Percentiles rank a stretch among this genome's conserved stretches.
Evolutionary conservation across 1,140 invertebrate species (phyloP).

Genomic region (Phymastichus coffea): DNA sequence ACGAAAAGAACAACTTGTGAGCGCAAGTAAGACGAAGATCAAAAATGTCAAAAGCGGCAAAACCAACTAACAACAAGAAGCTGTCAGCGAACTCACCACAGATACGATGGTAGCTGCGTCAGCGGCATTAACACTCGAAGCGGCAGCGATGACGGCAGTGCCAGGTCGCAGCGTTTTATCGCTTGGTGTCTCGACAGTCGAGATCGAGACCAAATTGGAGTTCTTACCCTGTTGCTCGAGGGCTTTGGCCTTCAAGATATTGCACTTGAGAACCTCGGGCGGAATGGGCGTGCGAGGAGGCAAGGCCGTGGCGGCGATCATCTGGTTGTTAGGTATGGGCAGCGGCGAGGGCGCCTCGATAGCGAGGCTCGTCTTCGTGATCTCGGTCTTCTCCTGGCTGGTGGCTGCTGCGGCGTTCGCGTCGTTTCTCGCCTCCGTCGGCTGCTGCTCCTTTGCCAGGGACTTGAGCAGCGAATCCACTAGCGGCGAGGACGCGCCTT

Average conservation of each 20-base stretch:
- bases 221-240: constrained; percentile 48
- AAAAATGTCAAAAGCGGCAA: constrained; percentile 24
- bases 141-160: constrained; percentile 1
- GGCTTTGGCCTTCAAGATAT: constrained; percentile 79
- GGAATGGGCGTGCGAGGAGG: constrained; percentile 64
- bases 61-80: no score
- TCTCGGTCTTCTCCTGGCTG: constrained; percentile 50
- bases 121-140: constrained; percentile 37
- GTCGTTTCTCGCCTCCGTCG: constrained; percentile 56
- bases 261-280: constrained; percentile 89
- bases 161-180: no score
- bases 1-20: constrained; percentile 9
- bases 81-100: constrained; percentile 75
- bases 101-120: constrained; percentile 72
- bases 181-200: constrained; percentile 52
- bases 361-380: constrained; percentile 45
- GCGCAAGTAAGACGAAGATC: constrained; percentile 29
- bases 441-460: constrained; percentile 60
- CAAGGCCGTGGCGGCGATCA: constrained; percentile 51
- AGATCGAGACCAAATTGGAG: constrained; percentile 52
- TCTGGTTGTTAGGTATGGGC: constrained; percentile 53
- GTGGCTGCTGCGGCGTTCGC: constrained; percentile 51
- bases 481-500: constrained; percentile 45
- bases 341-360: constrained; percentile 51
- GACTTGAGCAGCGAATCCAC: constrained; percentile 61